Evolutionary conservation across 2,797 vertebrate genomes (phyloP).

Genomic region (Semaprochilodus insignis): DNA sequence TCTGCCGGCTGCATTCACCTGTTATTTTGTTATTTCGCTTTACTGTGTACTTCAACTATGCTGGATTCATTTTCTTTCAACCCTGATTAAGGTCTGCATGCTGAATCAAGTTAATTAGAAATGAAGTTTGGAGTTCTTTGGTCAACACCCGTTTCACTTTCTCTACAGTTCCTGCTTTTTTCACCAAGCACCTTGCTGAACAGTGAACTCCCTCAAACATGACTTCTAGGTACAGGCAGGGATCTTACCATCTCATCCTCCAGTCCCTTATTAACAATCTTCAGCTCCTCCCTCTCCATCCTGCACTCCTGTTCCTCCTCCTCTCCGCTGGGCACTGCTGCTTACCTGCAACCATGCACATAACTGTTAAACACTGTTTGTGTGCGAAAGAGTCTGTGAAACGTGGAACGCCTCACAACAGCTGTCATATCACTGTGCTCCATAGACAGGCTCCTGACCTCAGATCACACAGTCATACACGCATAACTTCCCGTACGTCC

Average conservation of each 20-base stretch:
- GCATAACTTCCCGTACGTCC: conserved; percentile 31
- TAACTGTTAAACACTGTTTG: conserved; percentile 22
- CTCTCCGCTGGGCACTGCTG: conserved; percentile 51
- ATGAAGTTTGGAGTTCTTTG: no score
- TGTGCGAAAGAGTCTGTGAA: background rate
- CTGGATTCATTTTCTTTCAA: no score
- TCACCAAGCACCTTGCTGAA: no score
- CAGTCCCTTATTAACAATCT: conserved; percentile 89
- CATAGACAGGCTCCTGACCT: conserved; percentile 23
- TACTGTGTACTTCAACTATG: no score
- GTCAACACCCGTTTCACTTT: no score
- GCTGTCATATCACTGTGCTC: conserved; percentile 44
- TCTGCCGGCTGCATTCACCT: no score
- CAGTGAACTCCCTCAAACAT: background rate
- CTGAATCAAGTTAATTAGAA: no score
- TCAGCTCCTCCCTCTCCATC: conserved; percentile 94
- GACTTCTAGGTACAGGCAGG: background rate
- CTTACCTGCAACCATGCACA: conserved; percentile 70
- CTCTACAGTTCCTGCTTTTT: no score
- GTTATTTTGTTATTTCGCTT: no score
- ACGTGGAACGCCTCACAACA: conserved; percentile 24
- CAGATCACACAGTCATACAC: conserved; percentile 31
- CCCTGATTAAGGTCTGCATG: no score
- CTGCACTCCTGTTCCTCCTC: conserved; percentile 77
- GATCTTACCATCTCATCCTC: conserved; percentile 95